Evolutionary conservation across 2,888 invertebrate species (phyloP), one percentile per base, ranked within the genome.

Genomic region (Hedya salicella): DNA sequence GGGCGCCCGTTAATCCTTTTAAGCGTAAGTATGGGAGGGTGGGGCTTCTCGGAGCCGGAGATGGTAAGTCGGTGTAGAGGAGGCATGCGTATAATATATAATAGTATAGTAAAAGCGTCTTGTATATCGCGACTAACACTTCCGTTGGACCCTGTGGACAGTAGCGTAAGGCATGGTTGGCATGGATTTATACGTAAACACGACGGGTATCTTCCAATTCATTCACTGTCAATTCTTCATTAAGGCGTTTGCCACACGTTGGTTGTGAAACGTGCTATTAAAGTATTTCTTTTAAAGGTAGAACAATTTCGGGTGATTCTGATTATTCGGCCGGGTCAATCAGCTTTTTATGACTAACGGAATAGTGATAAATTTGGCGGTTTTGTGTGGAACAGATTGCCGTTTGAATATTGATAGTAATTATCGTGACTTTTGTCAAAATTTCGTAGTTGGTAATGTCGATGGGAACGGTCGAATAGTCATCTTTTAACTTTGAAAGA

Each of bases 221-320:
- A 78, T 81, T 87, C 86, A 85, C 88, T 88, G 91, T 91, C 91
- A 90, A 90, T 90, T 90, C 76, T 82, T 78, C 81, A 79, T 25
- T 83, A 81, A 85, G 82, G 89, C 89, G 80, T 81, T 83, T 76
- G 89, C 91, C 91, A 85, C 87, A 90, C 89, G 85, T 87, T 86
- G 91, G 91, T 91, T 91, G 91, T 91, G 91, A 91, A 83, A 84
- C 91, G 91, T 90, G 89, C 90, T 91, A 87, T 86, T 88, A 81
- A 79, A 77, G 74, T 82, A 78, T 83, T 79, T 79, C 81, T 85
- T 85, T 82, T 76, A 64, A 70, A 69, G 70, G 62, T 71, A 44
- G 39, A 16, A n/a, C 40, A 16, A n/a, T 42, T 53, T 60, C 46
- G 32, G 57, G n/a, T 40, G 42, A 50, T 50, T 30, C 36, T 48